Percentiles rank a stretch among this genome's conserved stretches.
Conservation (phyloP, 1,140 invertebrate species). For the Trypoxylus dichotomus region DNA sequence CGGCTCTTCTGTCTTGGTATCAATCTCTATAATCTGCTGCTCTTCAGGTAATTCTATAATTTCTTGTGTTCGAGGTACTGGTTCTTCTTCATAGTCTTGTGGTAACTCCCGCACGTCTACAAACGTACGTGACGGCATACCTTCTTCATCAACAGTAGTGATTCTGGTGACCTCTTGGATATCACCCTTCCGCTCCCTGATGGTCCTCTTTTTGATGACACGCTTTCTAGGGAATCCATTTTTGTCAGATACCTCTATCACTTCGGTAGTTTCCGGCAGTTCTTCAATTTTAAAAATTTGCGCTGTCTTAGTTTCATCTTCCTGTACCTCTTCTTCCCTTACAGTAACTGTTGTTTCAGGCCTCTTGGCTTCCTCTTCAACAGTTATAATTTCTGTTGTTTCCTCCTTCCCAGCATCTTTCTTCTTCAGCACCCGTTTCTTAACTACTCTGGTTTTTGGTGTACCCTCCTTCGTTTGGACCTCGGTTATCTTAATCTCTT, state of each 20-base stretch:
- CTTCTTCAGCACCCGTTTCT: too few species aligned
- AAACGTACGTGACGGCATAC: slow-evolving; percentile 45
- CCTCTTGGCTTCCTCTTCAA: too few species aligned
- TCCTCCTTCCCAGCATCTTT: too few species aligned
- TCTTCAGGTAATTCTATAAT: slow-evolving; percentile 53
- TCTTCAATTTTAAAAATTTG: slow-evolving; percentile 43
- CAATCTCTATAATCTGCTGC: slow-evolving; percentile 54
- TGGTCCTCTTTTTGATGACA: slow-evolving; percentile 35
- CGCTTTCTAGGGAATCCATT: slow-evolving; percentile 35
- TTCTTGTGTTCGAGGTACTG: slow-evolving; percentile 29
- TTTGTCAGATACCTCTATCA: slow-evolving; percentile 50
- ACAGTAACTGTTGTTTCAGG: too few species aligned
- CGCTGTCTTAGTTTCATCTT: not conserved
- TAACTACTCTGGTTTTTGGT: too few species aligned
- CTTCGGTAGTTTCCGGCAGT: slow-evolving; percentile 52
- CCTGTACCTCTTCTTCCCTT: too few species aligned
- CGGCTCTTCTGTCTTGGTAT: slow-evolving; percentile 50
- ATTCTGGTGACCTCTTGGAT: slow-evolving; percentile 44
- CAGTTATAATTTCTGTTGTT: too few species aligned
- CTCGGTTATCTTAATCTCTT: too few species aligned
- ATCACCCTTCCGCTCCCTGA: slow-evolving; percentile 44
- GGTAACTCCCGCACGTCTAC: slow-evolving; percentile 33
- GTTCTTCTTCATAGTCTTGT: slow-evolving; percentile 39
- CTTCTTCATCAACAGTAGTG: slow-evolving; percentile 50
- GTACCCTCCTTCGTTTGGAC: too few species aligned